Conservation (phyloP, 64 coral and sea anemone genomes). For the Exaiptasia diaphana region DNA sequence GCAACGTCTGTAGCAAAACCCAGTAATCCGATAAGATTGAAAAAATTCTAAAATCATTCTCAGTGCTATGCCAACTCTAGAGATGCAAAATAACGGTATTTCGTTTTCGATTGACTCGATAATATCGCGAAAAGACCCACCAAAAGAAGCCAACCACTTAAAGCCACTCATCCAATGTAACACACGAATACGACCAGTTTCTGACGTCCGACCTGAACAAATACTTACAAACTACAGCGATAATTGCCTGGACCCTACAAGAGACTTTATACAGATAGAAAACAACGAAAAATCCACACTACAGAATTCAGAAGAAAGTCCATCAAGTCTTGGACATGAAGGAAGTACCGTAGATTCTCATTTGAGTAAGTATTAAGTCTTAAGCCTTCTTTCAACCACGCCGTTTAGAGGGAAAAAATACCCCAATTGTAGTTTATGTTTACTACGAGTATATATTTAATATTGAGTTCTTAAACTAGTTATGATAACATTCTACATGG, state of each 20-base stretch:
- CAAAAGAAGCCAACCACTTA: slow-evolving; percentile 42
- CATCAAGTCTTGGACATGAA: not conserved
- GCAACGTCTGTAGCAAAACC: slow-evolving; percentile 51
- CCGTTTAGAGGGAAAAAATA: no score
- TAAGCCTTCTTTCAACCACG: no score
- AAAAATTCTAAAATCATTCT: slow-evolving; percentile 24
- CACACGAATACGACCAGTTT: not conserved
- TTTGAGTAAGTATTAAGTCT: not conserved
- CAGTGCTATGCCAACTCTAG: slow-evolving; percentile 46
- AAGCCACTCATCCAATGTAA: not conserved
- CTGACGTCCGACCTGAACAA: not conserved
- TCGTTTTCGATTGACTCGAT: slow-evolving; percentile 90
- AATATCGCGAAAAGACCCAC: slow-evolving; percentile 77
- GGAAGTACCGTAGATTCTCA: not conserved
- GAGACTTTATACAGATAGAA: not conserved
- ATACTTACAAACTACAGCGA: slow-evolving; percentile 18
- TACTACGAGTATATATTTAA: no score
- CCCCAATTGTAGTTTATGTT: no score
- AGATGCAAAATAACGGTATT: slow-evolving; percentile 62
- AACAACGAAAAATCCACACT: not conserved
- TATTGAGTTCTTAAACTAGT: no score
- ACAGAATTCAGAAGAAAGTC: not conserved
- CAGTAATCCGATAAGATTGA: slow-evolving; percentile 85
- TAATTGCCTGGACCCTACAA: not conserved
- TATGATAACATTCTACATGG: no score